Evolutionary conservation across 1,140 invertebrate species (phyloP), one percentile per base, ranked within the genome.

Genomic region (Diprion similis): DNA sequence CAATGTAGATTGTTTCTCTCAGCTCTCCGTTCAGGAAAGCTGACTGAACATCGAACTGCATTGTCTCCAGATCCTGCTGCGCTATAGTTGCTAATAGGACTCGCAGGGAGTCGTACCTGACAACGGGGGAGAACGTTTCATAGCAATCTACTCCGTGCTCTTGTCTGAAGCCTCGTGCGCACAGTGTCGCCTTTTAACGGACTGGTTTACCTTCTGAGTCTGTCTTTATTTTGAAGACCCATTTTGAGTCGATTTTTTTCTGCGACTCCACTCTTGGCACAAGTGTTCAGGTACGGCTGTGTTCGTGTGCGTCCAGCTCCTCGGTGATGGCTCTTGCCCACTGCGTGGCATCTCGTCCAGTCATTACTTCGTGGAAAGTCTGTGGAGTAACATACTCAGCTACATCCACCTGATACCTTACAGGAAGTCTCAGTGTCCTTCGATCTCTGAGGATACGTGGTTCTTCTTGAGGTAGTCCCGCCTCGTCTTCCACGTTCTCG

Each of bases 1-100:
- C 67, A 79, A 85, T 82, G 67, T 78, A 83, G 13, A 84, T 68
- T 48, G 77, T 72, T 77, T 83, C 78, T 24, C 78, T 71, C 10
- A 85, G 51, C 13, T 79, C 68, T n/a, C 76, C 81, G 74, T 85
- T 72, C 15, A 86, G 71, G 79, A 81, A 85, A 15, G 84, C 84
- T 65, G 80, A 86, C 37, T 75, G 76, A 8, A 86, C 71, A 76
- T 85, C 82, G 46, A 80, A 75, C 13, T 80, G 80, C 24, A 51
- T n/a, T 37, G 37, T 70, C 19, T 70, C 24, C 24, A 74, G 13
- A 76, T 65, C 45, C 75, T 73, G 24, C 73, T 74, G 69, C 0
- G 78, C 78, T 17, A 79, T 78, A 18, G 77, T 0, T 15, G 77
- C 71, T 18, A 83, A 15, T 51, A 51, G 48, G 15, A 51, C 48